These are phyloP conservation scores for Aelia acuminata DNA, from an alignment of 2,888 invertebrate genomes.

Conservation along the genomic window DNA sequence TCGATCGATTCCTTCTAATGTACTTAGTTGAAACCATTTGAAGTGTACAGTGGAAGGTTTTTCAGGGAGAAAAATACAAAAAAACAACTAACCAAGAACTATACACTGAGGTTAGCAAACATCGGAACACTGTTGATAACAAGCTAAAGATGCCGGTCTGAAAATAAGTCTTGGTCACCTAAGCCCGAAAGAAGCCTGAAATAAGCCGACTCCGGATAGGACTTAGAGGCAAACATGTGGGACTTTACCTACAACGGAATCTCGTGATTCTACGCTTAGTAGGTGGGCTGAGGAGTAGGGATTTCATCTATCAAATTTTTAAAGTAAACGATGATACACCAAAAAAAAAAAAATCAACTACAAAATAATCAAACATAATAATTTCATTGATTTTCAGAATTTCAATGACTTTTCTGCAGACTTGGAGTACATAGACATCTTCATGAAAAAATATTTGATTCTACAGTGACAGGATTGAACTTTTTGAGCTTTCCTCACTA, in stretches of 20 bases:
- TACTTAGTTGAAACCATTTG: too few species aligned
- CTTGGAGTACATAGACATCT: too few species aligned
- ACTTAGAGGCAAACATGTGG: neutral
- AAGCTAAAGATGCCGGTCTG: neutral
- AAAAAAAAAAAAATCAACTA: too few species aligned
- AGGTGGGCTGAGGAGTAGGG: neutral
- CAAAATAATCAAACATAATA: too few species aligned
- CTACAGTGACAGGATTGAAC: too few species aligned
- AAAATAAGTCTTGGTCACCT: constrained; percentile 23
- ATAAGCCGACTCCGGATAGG: constrained; percentile 10
- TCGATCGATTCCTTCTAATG: too few species aligned
- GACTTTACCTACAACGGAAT: neutral
- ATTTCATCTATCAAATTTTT: neutral
- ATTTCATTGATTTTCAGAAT: too few species aligned
- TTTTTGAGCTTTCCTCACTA: too few species aligned
- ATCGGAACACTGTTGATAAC: neutral
- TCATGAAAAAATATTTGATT: too few species aligned
- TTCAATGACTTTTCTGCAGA: too few species aligned
- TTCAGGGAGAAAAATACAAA: too few species aligned
- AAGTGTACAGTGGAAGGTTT: too few species aligned
- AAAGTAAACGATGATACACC: neutral
- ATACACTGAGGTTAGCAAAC: neutral
- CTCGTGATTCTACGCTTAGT: neutral
- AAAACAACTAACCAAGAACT: neutral
- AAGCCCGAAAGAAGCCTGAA: neutral